Conservation (phyloP, 2,888 invertebrate genomes). For the Abscondita cerata region DNA sequence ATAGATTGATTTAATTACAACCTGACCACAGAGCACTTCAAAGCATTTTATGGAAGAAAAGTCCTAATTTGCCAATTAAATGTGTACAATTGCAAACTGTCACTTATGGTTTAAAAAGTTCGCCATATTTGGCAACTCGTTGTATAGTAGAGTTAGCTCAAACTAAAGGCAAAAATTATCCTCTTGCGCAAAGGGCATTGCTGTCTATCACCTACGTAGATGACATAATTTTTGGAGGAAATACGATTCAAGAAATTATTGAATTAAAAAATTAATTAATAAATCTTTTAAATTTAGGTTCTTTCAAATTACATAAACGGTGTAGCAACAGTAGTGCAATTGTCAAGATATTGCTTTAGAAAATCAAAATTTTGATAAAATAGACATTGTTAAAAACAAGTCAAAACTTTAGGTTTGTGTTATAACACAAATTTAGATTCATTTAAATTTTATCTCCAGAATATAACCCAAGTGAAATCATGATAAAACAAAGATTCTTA, state of each 20-base stretch:
- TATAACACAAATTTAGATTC: background rate
- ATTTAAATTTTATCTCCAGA: background rate
- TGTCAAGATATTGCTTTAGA: background rate
- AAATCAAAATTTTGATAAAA: slow-evolving; percentile 1
- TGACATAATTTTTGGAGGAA: too few relatives aligned
- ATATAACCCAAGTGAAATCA: too few relatives aligned
- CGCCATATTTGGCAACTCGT: background rate
- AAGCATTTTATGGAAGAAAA: background rate
- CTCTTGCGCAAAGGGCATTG: too few relatives aligned
- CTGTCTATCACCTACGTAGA: too few relatives aligned
- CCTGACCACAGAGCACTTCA: background rate
- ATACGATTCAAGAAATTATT: background rate
- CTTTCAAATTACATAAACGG: slow-evolving; percentile 3
- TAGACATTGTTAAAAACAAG: too few relatives aligned
- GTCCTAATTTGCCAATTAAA: background rate
- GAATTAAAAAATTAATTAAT: background rate
- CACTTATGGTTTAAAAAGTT: background rate
- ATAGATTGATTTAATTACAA: background rate
- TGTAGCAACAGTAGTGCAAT: background rate
- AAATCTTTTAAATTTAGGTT: background rate
- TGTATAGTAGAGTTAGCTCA: too few relatives aligned
- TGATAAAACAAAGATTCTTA: background rate
- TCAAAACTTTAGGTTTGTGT: background rate
- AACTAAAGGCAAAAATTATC: too few relatives aligned
- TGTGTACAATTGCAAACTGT: too few relatives aligned